These are phyloP conservation scores for Thaumatotibia leucotreta DNA, from an alignment of 1,140 invertebrate species.

Conservation along the genomic window DNA sequence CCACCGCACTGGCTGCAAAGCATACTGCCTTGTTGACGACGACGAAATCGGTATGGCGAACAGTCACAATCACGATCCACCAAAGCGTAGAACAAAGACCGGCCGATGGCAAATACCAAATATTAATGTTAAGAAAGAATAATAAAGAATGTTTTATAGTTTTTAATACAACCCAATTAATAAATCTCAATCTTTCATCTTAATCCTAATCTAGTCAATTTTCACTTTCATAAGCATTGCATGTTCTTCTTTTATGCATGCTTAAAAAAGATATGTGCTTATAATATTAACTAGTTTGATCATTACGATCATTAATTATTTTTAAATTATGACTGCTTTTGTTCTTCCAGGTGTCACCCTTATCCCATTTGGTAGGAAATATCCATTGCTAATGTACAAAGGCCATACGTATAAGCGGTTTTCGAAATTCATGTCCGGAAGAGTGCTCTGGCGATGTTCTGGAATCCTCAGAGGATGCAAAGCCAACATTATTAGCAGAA, in stretches of 20 bases:
- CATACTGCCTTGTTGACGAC: slow-evolving; percentile 24
- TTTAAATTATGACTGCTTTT: too few species aligned
- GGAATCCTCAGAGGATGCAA: slow-evolving; percentile 33
- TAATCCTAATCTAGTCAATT: neutral
- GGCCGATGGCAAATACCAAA: slow-evolving; percentile 25
- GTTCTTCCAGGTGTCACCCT: slow-evolving; percentile 27
- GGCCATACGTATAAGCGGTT: slow-evolving; percentile 36
- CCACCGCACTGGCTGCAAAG: slow-evolving; percentile 29
- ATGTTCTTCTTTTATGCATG: neutral
- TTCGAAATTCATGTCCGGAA: slow-evolving; percentile 23
- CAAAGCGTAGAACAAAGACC: slow-evolving; percentile 22
- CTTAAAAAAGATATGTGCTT: too few species aligned
- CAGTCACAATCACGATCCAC: slow-evolving; percentile 32
- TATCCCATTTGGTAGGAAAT: slow-evolving; percentile 28
- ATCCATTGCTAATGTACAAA: slow-evolving; percentile 36
- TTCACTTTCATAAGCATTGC: neutral
- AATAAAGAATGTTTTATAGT: neutral
- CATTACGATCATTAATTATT: too few species aligned
- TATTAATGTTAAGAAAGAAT: neutral
- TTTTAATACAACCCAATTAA: neutral
- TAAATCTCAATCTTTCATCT: neutral
- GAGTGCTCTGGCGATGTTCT: slow-evolving; percentile 37
- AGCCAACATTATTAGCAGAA: slow-evolving; percentile 27
- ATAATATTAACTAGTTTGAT: too few species aligned
- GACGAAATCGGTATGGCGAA: slow-evolving; percentile 20